Percentiles rank a stretch among this genome's conserved stretches.
Conservation (phyloP, 2,113 vertebrate genomes). For the Herpetotheres cachinnans region DNA sequence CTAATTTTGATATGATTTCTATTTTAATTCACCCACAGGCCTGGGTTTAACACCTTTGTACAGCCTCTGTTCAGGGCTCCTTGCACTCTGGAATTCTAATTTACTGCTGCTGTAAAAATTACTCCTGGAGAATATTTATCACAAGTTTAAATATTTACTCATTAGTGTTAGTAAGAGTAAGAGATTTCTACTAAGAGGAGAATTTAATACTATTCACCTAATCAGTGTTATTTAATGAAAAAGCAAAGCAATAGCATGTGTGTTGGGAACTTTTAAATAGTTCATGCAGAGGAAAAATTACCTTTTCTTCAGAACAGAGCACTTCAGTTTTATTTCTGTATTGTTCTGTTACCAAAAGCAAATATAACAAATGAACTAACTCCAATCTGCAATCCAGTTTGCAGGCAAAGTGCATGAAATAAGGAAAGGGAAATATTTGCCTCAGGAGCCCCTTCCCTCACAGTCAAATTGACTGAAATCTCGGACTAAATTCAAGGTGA, state of each 20-base stretch:
- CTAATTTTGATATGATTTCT: not conserved
- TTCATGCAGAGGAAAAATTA: not conserved
- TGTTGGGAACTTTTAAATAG: not conserved
- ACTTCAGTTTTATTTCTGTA: not conserved
- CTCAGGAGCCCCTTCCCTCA: not conserved
- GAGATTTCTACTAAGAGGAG: not conserved
- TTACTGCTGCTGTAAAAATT: not conserved
- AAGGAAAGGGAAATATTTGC: not conserved
- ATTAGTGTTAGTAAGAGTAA: not conserved
- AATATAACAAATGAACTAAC: not conserved
- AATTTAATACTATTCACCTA: not conserved
- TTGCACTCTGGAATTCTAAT: not conserved
- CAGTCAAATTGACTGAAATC: not conserved
- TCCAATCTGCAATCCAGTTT: not conserved
- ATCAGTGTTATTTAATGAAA: not conserved
- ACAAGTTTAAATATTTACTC: constrained; percentile 27
- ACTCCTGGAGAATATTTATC: not conserved
- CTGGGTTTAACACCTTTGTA: not conserved
- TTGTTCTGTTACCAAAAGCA: not conserved
- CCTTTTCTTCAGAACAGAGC: not conserved
- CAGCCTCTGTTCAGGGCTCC: not conserved
- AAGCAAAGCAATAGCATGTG: not conserved
- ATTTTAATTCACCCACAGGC: not conserved
- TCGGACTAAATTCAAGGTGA: constrained; percentile 10
- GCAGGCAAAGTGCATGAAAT: not conserved